phyloP scores from a whole-genome alignment of 2,113 vertebrate species.

The Sciurus niger region DNA sequence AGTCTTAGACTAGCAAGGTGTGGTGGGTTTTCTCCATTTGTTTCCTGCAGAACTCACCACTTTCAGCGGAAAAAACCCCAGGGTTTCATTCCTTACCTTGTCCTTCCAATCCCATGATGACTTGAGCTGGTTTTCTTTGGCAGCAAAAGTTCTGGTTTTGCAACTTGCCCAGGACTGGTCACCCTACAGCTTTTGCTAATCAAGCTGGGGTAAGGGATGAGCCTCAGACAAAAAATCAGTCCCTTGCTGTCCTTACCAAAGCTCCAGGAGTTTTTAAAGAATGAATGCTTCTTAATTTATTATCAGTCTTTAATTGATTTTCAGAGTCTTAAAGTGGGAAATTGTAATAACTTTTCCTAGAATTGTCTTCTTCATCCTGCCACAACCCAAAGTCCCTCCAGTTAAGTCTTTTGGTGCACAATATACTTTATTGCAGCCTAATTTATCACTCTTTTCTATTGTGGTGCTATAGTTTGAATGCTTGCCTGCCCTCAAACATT shows the following conservation, averaged over 20 bases:
- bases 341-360: slow-evolving; percentile 47
- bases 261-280: not conserved
- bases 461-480: not conserved
- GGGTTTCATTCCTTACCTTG: not conserved
- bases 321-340: not conserved
- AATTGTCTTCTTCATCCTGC: not conserved
- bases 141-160: not conserved
- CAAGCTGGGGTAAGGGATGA: not conserved
- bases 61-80: not conserved
- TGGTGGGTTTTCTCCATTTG: not conserved
- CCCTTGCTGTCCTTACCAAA: not conserved
- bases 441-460: not conserved
- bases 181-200: not conserved
- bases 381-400: not conserved
- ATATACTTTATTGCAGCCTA: not conserved
- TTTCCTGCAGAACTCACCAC: not conserved
- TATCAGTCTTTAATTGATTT: not conserved
- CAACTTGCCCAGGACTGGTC: not conserved
- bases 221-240: not conserved
- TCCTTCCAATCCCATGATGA: not conserved
- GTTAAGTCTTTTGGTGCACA: not conserved
- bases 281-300: slow-evolving; percentile 12
- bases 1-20: not conserved
- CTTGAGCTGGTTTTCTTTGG: not conserved
- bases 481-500: not conserved